Evolutionary conservation across 2,888 invertebrate genomes (phyloP), one percentile per base, ranked within the genome.

Genomic region (Thecophora atra): DNA sequence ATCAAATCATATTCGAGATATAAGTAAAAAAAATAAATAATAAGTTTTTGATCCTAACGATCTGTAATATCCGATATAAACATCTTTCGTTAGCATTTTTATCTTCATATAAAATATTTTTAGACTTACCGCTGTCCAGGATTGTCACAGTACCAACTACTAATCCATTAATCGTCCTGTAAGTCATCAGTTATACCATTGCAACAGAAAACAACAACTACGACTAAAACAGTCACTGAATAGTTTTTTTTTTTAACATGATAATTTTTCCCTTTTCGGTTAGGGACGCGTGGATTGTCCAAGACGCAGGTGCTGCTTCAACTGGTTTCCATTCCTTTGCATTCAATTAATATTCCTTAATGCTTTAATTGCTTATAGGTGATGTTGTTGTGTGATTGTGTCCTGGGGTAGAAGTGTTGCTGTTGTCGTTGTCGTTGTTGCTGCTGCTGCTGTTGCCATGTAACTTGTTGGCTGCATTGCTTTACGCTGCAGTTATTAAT

Each of bases 271-370:
- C n/a, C n/a, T n/a, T n/a, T n/a, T n/a, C n/a, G n/a, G n/a, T 19
- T 52, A 19, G 28, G 30, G 66, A 66, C 52, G 66, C 54, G 65
- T 65, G 51, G 51, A 65, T 28, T 8, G n/a, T 15, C 19, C 11
- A 42, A 37, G 13, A 73, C 74, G 81, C 81, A 81, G 81, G 81
- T 81, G 81, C 78, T 75, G 77, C 73, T 72, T 76, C 78, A 77
- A 81, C 81, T 80, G 79, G 81, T 81, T 81, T 75, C 76, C 51
- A 63, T 52, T 24, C 17, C 58, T 58, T 26, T 17, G 47, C 51
- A 44, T 62, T 73, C 69, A 47, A 70, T 72, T 42, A 42, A 52
- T 65, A 26, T 44, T 44, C 7, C 30, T 26, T 24, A 71, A 51
- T 68, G 71, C 71, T 47, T 73, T 72, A 71, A 68, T 60, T 37